These are phyloP conservation scores for Cyprinodon tularosa DNA, from an alignment of 2,113 vertebrate species.

Conservation along the genomic window DNA sequence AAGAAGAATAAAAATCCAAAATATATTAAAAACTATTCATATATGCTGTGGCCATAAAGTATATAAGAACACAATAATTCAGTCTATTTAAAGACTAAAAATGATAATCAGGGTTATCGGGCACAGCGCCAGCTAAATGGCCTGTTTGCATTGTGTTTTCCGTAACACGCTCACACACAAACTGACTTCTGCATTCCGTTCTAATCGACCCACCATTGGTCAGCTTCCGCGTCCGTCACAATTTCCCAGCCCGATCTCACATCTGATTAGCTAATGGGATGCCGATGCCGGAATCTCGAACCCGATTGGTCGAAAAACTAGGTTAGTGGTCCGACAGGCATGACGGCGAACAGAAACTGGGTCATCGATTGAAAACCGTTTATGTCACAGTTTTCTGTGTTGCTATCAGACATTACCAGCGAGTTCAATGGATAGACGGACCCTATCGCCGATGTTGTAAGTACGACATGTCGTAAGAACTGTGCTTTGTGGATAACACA, in stretches of 20 bases:
- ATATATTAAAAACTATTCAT: neutral
- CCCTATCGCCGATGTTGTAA: conserved; percentile 49
- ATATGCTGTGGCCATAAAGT: neutral
- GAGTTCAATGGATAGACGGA: conserved; percentile 51
- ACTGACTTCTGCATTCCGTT: conserved; percentile 47
- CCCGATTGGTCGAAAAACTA: conserved; percentile 80
- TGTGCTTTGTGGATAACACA: neutral
- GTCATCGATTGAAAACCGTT: conserved; percentile 80
- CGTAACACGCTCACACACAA: conserved; percentile 15
- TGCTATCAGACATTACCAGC: conserved; percentile 44
- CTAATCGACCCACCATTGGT: conserved; percentile 39
- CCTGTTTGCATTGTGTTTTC: conserved; percentile 25
- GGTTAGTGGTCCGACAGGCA: conserved; percentile 83
- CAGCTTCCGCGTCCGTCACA: conserved; percentile 15
- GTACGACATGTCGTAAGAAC: conserved; percentile 37
- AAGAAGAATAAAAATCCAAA: neutral
- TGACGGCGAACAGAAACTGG: conserved; percentile 82
- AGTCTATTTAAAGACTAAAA: conserved; percentile 1
- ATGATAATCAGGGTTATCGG: conserved; percentile 2
- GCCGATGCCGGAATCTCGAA: conserved; percentile 4
- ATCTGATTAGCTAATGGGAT: conserved; percentile 57
- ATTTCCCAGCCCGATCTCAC: conserved; percentile 6
- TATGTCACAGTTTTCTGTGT: conserved; percentile 78
- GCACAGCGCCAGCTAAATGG: neutral
- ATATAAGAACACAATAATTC: neutral